Evolutionary conservation across 2,888 invertebrate species (phyloP), one percentile per base, ranked within the genome.

Genomic region (Lepetodrilus schrolli): DNA sequence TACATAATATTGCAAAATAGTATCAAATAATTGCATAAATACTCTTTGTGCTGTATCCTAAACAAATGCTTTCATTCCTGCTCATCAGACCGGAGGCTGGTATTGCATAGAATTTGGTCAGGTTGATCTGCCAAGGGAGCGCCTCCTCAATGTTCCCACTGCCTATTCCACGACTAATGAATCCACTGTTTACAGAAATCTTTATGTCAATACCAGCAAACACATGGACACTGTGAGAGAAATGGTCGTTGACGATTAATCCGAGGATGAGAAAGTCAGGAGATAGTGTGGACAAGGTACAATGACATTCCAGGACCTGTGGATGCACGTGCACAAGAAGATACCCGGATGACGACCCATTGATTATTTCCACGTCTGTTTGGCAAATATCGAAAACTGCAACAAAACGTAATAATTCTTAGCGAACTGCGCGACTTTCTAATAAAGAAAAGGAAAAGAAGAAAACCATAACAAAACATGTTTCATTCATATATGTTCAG

Each of bases 341-440:
- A 34, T 58, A 58, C 58, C 58, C 58, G 34, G 58, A 58, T 58
- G 58, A 13, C 10, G 58, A 34, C 13, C 8, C 58, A 26, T 58
- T 58, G 30, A 30, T 34, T 4, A 34, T 5, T 30, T 58, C 58
- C 0, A 30, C 17, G 34, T 58, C 4, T 13, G 58, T 58, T 58
- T 58, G 23, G 58, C 58, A 58, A 17, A 58, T 30, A 17, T 58
- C 58, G n/a, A 58, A 58, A 58, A 58, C 58, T 58, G 21, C 43
- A 34, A 58, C 51, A 58, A 50, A 13, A 30, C 1, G 7, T 58
- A 8, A 58, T 1, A 34, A 48, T 20, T n/a, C n/a, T n/a, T n/a
- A n/a, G n/a, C n/a, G n/a, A n/a, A n/a, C n/a, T n/a, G n/a, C n/a
- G n/a, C n/a, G n/a, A n/a, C n/a, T n/a, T n/a, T n/a, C n/a, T n/a